These are phyloP conservation scores for Sapayoa aenigma DNA, from an alignment of 2,113 vertebrate species.

Conservation along the genomic window DNA sequence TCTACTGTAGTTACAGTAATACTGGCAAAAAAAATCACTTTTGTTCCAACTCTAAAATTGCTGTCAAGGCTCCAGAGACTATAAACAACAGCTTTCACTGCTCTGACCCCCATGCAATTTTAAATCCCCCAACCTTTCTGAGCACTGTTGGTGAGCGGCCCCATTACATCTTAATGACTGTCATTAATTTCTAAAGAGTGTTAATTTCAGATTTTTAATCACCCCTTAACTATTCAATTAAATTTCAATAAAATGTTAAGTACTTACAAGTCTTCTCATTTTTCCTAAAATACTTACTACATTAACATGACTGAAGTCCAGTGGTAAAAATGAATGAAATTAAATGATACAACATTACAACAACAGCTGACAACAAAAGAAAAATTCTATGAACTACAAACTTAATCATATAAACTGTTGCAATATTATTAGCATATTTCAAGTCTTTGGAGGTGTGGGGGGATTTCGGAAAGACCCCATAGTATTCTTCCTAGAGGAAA, in stretches of 20 bases:
- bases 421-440: neutral
- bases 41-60: slow-evolving; percentile 79
- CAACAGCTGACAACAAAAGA: slow-evolving; percentile 63
- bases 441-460: neutral
- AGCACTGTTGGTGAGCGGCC: slow-evolving; percentile 84
- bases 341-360: slow-evolving; percentile 65
- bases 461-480: neutral
- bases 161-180: slow-evolving; percentile 95
- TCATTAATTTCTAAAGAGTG: slow-evolving; percentile 91
- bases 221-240: slow-evolving; percentile 94
- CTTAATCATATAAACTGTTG: neutral
- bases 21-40: slow-evolving; percentile 73
- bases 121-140: slow-evolving; percentile 87
- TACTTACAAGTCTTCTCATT: slow-evolving; percentile 87
- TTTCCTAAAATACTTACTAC: slow-evolving; percentile 87
- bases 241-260: slow-evolving; percentile 91
- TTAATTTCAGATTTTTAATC: slow-evolving; percentile 97
- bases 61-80: slow-evolving; percentile 81
- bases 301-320: slow-evolving; percentile 80
- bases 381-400: slow-evolving; percentile 33
- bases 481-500: neutral
- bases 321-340: slow-evolving; percentile 76
- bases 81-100: slow-evolving; percentile 86
- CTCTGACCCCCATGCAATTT: slow-evolving; percentile 86
- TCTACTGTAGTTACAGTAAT: slow-evolving; percentile 71